Base-by-base conservation (phyloP, 2,888 invertebrate species). In the Spodoptera picta region DNA sequence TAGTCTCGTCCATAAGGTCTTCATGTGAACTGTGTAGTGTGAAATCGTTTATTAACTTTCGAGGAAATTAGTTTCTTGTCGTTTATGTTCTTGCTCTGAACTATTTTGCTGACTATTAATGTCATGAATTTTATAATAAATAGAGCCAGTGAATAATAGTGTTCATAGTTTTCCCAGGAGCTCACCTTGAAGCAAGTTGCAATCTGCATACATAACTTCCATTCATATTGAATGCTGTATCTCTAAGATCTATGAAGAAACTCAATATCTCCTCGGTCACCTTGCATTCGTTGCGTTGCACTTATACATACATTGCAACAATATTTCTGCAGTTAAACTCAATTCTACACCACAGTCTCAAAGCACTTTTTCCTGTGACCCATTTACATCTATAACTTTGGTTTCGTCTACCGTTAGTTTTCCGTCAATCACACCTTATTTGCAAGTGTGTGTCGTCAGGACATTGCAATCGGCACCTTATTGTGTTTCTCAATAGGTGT, bases 201-300 rank as follows among this genome's bases (percentile, higher is more conserved):
- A 44, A 51, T 66, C 36, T 64, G 31, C 48, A 44, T 48, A 55
- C 41, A 68, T 68, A 64, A 60, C 67, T 68, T 65, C 61, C 52
- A 64, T 68, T 48, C 60, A 65, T 61, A 72, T 59, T 72, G 56
- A 72, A 73, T 75, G 69, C 73, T 71, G 71, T 75, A 77, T 81
- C 79, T 78, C 71, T 72, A 67, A 78, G 77, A 84, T 85, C 82
- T 83, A 69, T 80, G 77, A 84, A 80, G 80, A 84, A 87, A 83
- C 84, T 84, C 81, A 84, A 88, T 87, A 84, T 77, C 76, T 79
- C 68, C 79, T 75, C 76, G 90, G 91, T 91, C 91, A 90, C 89
- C 90, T 90, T 88, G 83, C 83, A 87, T 90, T 88, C 68, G 84
- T 82, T 82, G 73, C 83, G 79, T 69, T 83, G 81, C 83, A 85